phyloP scores from a whole-genome alignment of 2,113 vertebrate genomes.

The Boulengerochromis microlepis region DNA sequence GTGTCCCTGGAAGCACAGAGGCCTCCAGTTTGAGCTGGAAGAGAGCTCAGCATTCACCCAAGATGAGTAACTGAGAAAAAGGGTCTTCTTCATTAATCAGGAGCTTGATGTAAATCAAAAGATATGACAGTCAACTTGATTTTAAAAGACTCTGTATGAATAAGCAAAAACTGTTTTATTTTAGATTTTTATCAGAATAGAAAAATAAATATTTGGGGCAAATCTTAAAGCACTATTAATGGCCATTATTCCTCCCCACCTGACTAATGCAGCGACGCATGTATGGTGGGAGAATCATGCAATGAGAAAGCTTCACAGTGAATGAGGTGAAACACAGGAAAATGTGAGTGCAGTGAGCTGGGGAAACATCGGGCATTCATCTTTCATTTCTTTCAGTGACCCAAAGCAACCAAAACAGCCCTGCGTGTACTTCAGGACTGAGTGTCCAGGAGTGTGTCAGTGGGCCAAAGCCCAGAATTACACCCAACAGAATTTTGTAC shows the following conservation, averaged over 20 bases:
- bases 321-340: neutral
- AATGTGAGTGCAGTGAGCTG: neutral
- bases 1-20: neutral
- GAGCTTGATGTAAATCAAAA: neutral
- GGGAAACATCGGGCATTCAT: neutral
- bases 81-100: neutral
- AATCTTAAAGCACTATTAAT: neutral
- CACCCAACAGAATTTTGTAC: neutral
- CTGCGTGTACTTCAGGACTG: neutral
- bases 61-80: neutral
- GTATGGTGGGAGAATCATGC: neutral
- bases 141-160: neutral
- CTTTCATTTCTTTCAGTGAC: neutral
- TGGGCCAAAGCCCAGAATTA: neutral
- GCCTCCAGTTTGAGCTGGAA: neutral
- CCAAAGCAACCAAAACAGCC: neutral
- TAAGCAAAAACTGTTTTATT: neutral
- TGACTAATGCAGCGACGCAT: neutral
- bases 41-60: neutral
- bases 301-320: neutral
- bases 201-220: neutral
- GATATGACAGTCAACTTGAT: neutral
- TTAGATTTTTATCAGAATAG: neutral
- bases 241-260: neutral
- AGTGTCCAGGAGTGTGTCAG: neutral